phyloP scores from a whole-genome alignment of 2,113 vertebrate species.

The Eretmochelys imbricata region DNA sequence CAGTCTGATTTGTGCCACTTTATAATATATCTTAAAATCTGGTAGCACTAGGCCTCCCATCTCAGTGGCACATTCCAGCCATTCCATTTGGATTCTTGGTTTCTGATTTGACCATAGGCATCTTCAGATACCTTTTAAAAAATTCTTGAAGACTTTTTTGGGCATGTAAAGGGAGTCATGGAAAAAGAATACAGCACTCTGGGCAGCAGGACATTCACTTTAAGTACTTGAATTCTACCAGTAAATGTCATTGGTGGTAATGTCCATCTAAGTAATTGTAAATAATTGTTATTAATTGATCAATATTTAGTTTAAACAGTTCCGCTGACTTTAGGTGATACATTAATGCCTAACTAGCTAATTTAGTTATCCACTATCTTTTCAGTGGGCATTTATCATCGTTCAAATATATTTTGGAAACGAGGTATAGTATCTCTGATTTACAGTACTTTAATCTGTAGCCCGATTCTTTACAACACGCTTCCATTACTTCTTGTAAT shows the following conservation, averaged over 20 bases:
- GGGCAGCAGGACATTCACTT: not conserved
- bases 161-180: not conserved
- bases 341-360: not conserved
- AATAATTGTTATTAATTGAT: not conserved
- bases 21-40: no score
- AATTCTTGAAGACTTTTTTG: not conserved
- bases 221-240: not conserved
- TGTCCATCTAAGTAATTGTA: not conserved
- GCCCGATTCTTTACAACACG: not conserved
- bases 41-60: no score
- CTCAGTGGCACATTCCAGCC: no score
- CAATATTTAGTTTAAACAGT: not conserved
- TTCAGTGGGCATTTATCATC: not conserved
- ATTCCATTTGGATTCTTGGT: no score
- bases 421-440: not conserved
- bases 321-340: not conserved
- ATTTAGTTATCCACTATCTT: not conserved
- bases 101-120: not conserved
- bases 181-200: not conserved
- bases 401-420: not conserved
- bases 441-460: not conserved
- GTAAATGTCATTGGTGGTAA: not conserved
- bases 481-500: not conserved
- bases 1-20: no score
- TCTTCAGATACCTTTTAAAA: not conserved